A percentile compares a stretch with the other conserved stretches of the same genome.
Conservation (phyloP, 2,113 vertebrate species). For the Zosterops japonicus region DNA sequence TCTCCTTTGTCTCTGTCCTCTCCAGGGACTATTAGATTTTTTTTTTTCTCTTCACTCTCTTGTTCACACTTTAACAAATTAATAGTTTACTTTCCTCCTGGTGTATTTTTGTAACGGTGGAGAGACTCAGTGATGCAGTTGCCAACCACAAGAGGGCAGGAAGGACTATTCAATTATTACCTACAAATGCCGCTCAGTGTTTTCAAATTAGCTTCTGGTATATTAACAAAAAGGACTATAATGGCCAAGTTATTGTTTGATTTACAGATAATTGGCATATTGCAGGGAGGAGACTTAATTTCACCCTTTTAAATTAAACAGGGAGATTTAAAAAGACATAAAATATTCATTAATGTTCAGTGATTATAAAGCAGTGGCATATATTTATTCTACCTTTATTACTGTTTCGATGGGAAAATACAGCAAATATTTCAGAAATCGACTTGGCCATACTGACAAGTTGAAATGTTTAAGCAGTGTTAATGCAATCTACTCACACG, state of each 20-base stretch:
- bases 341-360: constrained; percentile 94
- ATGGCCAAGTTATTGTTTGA: constrained; percentile 94
- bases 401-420: constrained; percentile 88
- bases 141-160: constrained; percentile 80
- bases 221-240: constrained; percentile 88
- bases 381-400: constrained; percentile 87
- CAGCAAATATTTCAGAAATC: constrained; percentile 88
- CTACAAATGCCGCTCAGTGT: constrained; percentile 72
- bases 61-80: constrained; percentile 38
- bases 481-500: constrained; percentile 81
- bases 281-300: constrained; percentile 87
- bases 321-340: constrained; percentile 92
- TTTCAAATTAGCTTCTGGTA: constrained; percentile 85
- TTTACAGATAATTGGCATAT: constrained; percentile 92
- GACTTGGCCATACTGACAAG: constrained; percentile 86
- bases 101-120: neutral
- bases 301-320: constrained; percentile 93
- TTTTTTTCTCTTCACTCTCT: neutral
- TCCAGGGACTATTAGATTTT: neutral
- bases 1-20: neutral
- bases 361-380: constrained; percentile 86
- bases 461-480: constrained; percentile 86
- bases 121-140: constrained; percentile 55
- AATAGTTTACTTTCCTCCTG: constrained; percentile 34
- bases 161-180: constrained; percentile 78